Evolutionary conservation across 2,888 invertebrate species (phyloP).

Genomic region (Geotrupes spiniger): DNA sequence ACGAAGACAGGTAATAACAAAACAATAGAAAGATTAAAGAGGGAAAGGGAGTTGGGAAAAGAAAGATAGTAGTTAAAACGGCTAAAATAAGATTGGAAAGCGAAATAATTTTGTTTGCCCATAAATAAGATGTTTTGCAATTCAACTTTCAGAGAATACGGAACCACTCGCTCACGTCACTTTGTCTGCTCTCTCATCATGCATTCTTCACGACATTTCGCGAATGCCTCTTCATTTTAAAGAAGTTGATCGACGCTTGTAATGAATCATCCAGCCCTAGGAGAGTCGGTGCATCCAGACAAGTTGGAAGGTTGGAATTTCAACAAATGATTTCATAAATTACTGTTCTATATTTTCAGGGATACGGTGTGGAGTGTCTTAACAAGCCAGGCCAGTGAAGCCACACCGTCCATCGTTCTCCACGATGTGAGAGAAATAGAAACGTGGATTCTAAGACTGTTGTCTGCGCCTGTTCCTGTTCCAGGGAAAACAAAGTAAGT

Average conservation of each 20-base stretch:
- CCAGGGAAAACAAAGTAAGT: conserved; percentile 87
- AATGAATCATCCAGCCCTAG: conserved; percentile 90
- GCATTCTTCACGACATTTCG: conserved; percentile 99
- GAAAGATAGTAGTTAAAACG: too few species aligned
- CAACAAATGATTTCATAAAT: background rate
- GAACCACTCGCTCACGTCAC: conserved; percentile 92
- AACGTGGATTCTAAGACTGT: conserved; percentile 94
- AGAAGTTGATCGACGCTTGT: conserved; percentile 95
- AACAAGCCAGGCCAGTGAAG: conserved; percentile 77
- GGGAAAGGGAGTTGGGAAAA: too few species aligned
- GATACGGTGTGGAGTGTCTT: conserved; percentile 97
- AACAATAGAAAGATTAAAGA: too few species aligned
- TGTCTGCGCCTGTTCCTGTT: conserved; percentile 97
- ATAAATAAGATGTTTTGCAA: too few species aligned
- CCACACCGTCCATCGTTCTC: conserved; percentile 82
- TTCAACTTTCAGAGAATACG: conserved; percentile 65
- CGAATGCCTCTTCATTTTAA: conserved; percentile 93
- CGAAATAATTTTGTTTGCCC: too few species aligned
- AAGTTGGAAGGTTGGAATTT: conserved; percentile 69
- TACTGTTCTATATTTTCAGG: conserved; percentile 51
- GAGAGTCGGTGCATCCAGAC: conserved; percentile 85
- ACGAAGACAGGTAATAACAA: conserved; percentile 63
- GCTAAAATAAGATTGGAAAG: too few species aligned
- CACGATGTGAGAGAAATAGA: conserved; percentile 98
- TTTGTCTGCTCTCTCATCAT: conserved; percentile 98